Evolutionary conservation across 1,140 invertebrate species (phyloP).

Genomic region (Saccostrea glomerata): DNA sequence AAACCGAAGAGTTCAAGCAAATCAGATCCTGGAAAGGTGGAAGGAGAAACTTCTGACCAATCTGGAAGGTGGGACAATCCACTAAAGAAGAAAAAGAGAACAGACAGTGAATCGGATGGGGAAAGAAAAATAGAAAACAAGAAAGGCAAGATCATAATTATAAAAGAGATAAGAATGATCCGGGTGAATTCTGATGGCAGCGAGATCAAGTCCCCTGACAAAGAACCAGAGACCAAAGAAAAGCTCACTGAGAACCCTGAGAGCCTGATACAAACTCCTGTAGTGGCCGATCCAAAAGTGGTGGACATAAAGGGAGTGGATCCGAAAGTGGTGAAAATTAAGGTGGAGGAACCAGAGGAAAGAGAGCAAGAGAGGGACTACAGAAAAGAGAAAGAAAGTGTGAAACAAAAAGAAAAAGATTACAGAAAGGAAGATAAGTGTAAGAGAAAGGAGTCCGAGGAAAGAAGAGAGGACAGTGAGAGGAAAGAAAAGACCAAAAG

Average conservation of each 20-base stretch:
- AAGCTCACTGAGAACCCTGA: neutral
- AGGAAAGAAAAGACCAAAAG: neutral
- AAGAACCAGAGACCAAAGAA: neutral
- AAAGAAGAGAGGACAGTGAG: neutral
- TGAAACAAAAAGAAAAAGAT: slow-evolving; percentile 12
- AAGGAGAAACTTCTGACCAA: neutral
- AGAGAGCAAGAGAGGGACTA: neutral
- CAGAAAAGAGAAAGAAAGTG: slow-evolving; percentile 4
- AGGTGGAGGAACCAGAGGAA: neutral
- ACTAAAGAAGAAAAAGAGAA: neutral
- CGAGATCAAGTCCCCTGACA: slow-evolving; percentile 8
- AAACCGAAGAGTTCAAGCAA: neutral
- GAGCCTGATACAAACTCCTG: neutral
- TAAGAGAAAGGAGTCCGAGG: neutral
- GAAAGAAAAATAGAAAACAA: slow-evolving; percentile 24
- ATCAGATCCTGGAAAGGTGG: neutral
- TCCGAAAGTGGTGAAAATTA: neutral
- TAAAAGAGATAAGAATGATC: slow-evolving; percentile 23
- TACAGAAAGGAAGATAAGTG: neutral
- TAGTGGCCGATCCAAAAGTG: neutral
- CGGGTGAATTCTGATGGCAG: slow-evolving; percentile 15
- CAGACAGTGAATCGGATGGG: neutral
- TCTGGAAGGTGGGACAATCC: slow-evolving; percentile 15
- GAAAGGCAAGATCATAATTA: slow-evolving; percentile 22
- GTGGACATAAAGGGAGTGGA: neutral